phyloP scores from a whole-genome alignment of 2,113 vertebrate species.

The Charadrius vociferus region DNA sequence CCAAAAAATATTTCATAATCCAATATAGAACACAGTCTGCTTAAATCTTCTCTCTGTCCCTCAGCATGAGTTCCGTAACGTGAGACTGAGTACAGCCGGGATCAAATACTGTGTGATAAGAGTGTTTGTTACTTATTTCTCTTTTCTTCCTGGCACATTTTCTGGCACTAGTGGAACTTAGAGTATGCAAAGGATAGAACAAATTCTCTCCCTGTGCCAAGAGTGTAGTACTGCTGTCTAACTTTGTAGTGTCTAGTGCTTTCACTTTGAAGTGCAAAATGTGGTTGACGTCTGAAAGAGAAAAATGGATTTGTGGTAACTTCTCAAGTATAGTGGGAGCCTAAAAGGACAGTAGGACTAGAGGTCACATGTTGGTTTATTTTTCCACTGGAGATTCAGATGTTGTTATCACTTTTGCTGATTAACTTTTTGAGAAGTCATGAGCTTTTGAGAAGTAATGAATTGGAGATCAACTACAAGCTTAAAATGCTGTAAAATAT shows the following conservation, averaged over 20 bases:
- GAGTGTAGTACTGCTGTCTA: not conserved
- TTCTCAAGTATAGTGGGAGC: not conserved
- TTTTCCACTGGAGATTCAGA: not conserved
- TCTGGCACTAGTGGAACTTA: not conserved
- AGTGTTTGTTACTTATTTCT: not conserved
- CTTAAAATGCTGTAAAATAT: not conserved
- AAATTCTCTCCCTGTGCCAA: not conserved
- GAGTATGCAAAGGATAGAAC: not conserved
- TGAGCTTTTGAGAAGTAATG: constrained; percentile 63
- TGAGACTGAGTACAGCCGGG: not conserved
- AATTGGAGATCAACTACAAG: not conserved
- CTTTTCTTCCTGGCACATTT: not conserved
- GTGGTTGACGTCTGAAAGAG: not conserved
- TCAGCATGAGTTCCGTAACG: not conserved
- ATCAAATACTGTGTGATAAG: not conserved
- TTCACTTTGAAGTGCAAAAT: not conserved
- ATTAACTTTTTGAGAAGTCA: not conserved
- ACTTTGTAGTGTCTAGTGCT: not conserved
- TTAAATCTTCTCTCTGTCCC: not conserved
- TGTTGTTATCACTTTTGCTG: not conserved
- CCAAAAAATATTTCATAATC: not conserved
- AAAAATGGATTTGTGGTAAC: not conserved
- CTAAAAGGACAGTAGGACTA: not conserved
- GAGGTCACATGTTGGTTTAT: not conserved
- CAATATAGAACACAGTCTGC: not conserved